Conservation (phyloP, 2,113 vertebrate species). For the Lynx canadensis region DNA sequence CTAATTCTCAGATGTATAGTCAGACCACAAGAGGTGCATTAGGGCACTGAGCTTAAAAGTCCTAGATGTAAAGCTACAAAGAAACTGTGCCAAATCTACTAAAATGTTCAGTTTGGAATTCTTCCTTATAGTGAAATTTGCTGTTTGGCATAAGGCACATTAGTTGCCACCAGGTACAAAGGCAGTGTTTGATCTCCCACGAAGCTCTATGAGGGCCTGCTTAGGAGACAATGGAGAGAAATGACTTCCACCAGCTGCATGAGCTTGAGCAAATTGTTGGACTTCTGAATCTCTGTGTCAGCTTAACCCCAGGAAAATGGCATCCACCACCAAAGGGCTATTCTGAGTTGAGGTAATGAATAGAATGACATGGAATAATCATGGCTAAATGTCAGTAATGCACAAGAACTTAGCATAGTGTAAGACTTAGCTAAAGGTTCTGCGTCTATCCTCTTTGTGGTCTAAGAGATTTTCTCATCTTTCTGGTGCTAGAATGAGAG, state of each 20-base stretch:
- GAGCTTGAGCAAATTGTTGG: background rate
- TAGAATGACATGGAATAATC: background rate
- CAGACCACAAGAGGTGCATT: background rate
- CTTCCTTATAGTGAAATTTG: background rate
- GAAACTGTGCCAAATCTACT: background rate
- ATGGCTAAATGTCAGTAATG: background rate
- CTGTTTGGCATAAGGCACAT: background rate
- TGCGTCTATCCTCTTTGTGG: background rate
- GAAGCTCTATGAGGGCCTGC: background rate
- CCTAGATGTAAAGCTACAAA: background rate
- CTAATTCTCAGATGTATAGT: background rate
- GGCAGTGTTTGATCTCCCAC: background rate
- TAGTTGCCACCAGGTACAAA: background rate
- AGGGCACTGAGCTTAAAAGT: background rate
- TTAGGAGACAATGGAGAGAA: background rate
- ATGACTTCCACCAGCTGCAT: background rate
- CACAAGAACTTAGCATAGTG: background rate
- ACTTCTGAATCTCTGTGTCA: background rate
- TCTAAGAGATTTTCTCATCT: background rate
- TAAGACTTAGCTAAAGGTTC: background rate
- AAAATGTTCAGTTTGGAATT: background rate
- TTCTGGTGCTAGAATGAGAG: background rate
- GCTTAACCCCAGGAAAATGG: background rate
- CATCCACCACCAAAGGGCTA: background rate
- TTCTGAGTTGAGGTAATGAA: background rate